phyloP scores from a whole-genome alignment of 2,888 invertebrate species.

The Masnerella sp. region DNA sequence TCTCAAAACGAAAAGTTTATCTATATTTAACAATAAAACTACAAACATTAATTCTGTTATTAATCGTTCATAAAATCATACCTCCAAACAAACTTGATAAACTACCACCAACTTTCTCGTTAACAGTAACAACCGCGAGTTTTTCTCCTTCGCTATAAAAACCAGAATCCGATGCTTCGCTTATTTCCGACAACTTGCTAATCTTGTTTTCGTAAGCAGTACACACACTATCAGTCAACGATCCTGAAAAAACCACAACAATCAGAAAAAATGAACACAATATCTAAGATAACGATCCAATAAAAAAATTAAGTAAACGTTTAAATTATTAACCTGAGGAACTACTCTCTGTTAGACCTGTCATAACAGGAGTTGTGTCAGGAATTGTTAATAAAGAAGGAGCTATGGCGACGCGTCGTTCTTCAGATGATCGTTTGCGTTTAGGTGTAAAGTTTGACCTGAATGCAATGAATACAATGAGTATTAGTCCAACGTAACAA shows the following conservation, averaged over 20 bases:
- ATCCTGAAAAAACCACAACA: no score
- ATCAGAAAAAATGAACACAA: no score
- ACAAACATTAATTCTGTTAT: no score
- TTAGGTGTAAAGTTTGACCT: constrained; percentile 73
- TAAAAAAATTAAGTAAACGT: background rate
- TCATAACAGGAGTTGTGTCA: constrained; percentile 73
- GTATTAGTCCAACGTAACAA: background rate
- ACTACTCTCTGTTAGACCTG: constrained; percentile 81
- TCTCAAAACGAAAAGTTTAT: no score
- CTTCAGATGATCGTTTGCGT: constrained; percentile 79
- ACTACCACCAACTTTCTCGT: no score
- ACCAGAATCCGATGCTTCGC: constrained; percentile 61
- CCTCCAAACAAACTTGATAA: constrained; percentile 78
- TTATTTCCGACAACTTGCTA: constrained; percentile 63
- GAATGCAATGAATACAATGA: constrained; percentile 31
- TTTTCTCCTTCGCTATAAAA: constrained; percentile 62
- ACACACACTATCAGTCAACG: constrained; percentile 81
- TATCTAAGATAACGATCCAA: no score
- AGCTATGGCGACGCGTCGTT: constrained; percentile 77
- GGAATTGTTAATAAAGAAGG: constrained; percentile 78
- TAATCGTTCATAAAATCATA: no score
- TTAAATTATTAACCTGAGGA: constrained; percentile 78
- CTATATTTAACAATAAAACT: no score
- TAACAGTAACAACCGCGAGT: no score
- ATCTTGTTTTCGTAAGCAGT: constrained; percentile 80